These are phyloP conservation scores for Nyctibius bracteatus DNA, from an alignment of 2,113 vertebrate species.

Conservation along the genomic window DNA sequence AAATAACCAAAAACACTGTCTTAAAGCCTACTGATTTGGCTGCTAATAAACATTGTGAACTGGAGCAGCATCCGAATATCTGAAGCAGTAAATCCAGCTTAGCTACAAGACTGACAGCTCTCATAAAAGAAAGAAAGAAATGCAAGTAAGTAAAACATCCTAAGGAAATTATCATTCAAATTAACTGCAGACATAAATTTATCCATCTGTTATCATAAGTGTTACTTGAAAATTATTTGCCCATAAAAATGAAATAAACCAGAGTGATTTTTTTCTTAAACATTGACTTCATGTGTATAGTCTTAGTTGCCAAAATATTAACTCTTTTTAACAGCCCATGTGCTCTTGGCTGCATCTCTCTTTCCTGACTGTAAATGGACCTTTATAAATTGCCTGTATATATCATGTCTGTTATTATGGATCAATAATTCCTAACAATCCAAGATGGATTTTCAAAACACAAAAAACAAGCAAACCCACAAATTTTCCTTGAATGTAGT, in stretches of 20 bases:
- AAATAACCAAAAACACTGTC: neutral
- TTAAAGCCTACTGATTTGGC: slow-evolving; percentile 38
- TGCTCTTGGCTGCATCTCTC: neutral
- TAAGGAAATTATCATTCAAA: slow-evolving; percentile 64
- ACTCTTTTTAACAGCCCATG: slow-evolving; percentile 60
- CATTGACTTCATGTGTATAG: slow-evolving; percentile 2
- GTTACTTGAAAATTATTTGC: slow-evolving; percentile 60
- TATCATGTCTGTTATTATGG: neutral
- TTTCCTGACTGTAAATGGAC: neutral
- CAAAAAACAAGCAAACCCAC: neutral
- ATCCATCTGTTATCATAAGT: slow-evolving; percentile 58
- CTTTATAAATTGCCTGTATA: neutral
- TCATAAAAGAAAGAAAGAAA: slow-evolving; percentile 39
- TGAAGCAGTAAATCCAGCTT: slow-evolving; percentile 36
- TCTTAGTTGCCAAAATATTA: slow-evolving; percentile 51
- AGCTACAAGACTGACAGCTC: slow-evolving; percentile 36
- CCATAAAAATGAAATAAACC: slow-evolving; percentile 67
- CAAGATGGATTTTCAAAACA: neutral
- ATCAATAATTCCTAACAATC: neutral
- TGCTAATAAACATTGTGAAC: slow-evolving; percentile 18
- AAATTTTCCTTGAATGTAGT: neutral
- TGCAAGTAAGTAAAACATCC: slow-evolving; percentile 49
- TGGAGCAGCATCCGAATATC: slow-evolving; percentile 19
- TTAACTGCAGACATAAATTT: slow-evolving; percentile 60
- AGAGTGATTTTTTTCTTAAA: slow-evolving; percentile 30